Conservation (phyloP, 2,113 vertebrate species). For the Carlito syrichta region DNA sequence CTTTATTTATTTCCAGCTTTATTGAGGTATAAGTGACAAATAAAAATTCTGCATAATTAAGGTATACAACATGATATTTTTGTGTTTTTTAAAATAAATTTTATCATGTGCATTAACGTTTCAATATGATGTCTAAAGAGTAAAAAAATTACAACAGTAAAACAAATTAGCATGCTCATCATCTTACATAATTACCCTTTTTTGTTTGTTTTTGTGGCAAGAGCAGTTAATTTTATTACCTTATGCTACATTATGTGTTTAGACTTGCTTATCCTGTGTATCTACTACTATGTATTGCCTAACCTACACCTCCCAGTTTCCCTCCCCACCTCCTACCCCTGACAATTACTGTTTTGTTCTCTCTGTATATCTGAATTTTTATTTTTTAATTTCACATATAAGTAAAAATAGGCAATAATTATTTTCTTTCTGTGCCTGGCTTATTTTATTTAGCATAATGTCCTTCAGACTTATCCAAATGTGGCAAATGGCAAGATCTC, state of each 20-base stretch:
- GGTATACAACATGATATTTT: neutral
- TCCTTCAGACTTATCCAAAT: neutral
- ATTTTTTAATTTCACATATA: neutral
- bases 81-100: neutral
- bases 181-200: neutral
- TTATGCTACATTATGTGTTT: neutral
- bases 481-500: neutral
- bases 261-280: neutral
- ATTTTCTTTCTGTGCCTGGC: neutral
- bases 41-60: neutral
- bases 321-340: neutral
- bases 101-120: neutral
- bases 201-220: neutral
- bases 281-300: neutral
- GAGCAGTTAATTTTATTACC: neutral
- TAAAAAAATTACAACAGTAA: neutral
- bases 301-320: neutral
- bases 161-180: neutral
- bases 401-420: neutral
- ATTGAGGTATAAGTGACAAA: neutral
- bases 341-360: neutral
- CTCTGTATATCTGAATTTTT: neutral
- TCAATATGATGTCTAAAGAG: neutral
- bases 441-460: neutral
- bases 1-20: neutral